Percentiles rank a stretch among this genome's conserved stretches.
phyloP scores from a whole-genome alignment of 2,113 vertebrate species.

The Tupaia chinensis region DNA sequence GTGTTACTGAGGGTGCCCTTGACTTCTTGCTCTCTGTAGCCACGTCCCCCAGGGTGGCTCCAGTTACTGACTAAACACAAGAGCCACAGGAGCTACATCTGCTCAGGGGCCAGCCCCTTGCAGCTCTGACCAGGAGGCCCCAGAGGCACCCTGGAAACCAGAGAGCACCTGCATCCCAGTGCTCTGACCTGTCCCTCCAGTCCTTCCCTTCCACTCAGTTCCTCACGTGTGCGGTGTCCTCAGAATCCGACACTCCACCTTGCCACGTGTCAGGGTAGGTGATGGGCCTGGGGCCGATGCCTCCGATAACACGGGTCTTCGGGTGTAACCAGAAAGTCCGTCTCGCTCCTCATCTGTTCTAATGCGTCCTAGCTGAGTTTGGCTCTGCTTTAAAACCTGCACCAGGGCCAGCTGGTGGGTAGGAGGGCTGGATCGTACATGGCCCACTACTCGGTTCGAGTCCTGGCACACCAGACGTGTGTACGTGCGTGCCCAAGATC shows the following conservation, averaged over 20 bases:
- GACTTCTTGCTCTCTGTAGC: too few relatives aligned
- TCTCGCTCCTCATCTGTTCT: not conserved
- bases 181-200: fast-evolving
- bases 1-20: not conserved
- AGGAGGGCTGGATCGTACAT: too few relatives aligned
- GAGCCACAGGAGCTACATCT: too few relatives aligned
- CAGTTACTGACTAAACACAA: fast-evolving
- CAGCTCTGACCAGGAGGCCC: not conserved
- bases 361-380: not conserved
- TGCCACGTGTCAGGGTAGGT: fast-evolving
- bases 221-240: fast-evolving
- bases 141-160: fast-evolving
- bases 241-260: fast-evolving
- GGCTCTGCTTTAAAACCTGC: fast-evolving
- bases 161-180: not conserved
- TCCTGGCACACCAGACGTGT: too few relatives aligned
- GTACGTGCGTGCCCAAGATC: too few relatives aligned
- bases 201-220: not conserved
- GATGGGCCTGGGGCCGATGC: fast-evolving
- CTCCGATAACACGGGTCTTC: fast-evolving
- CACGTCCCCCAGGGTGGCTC: too few relatives aligned
- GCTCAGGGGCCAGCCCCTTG: not conserved
- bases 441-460: too few relatives aligned
- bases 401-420: too few relatives aligned
- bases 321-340: not conserved